These are phyloP conservation scores for Ostrea denselamellosa DNA, from an alignment of 1,140 invertebrate genomes.

Conservation along the genomic window DNA sequence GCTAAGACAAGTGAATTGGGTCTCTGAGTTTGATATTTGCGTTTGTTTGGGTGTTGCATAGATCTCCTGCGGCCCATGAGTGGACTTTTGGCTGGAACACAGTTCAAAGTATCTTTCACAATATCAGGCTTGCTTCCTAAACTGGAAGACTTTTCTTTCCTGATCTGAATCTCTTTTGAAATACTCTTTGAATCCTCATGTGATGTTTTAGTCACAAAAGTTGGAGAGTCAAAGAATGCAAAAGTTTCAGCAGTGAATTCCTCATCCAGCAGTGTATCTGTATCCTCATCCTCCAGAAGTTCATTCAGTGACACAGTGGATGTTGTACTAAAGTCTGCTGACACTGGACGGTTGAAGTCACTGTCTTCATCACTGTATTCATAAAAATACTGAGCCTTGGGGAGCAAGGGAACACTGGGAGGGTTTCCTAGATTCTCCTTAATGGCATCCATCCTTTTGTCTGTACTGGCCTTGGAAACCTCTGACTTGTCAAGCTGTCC, in stretches of 20 bases:
- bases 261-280: constrained; percentile 67
- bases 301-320: constrained; percentile 73
- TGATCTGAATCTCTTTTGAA: constrained; percentile 33
- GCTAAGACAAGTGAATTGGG: constrained; percentile 70
- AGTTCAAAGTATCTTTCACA: constrained; percentile 62
- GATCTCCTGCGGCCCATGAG: constrained; percentile 41
- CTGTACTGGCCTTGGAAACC: neutral
- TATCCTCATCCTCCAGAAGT: constrained; percentile 69
- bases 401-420: constrained; percentile 43
- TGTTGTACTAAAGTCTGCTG: constrained; percentile 66
- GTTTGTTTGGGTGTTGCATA: constrained; percentile 45
- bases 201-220: constrained; percentile 42
- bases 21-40: constrained; percentile 56
- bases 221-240: constrained; percentile 55
- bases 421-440: constrained; percentile 40
- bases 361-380: constrained; percentile 75
- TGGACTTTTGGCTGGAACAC: constrained; percentile 58
- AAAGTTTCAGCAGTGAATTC: constrained; percentile 69
- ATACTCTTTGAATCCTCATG: constrained; percentile 40
- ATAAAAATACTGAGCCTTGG: constrained; percentile 71
- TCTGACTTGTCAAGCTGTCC: neutral
- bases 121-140: constrained; percentile 64
- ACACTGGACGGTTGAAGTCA: constrained; percentile 69
- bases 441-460: constrained; percentile 39
- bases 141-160: constrained; percentile 42